Evolutionary conservation across 2,113 vertebrate species (phyloP), one percentile per base, ranked within the genome.

Genomic region (Boleophthalmus pectinirostris): DNA sequence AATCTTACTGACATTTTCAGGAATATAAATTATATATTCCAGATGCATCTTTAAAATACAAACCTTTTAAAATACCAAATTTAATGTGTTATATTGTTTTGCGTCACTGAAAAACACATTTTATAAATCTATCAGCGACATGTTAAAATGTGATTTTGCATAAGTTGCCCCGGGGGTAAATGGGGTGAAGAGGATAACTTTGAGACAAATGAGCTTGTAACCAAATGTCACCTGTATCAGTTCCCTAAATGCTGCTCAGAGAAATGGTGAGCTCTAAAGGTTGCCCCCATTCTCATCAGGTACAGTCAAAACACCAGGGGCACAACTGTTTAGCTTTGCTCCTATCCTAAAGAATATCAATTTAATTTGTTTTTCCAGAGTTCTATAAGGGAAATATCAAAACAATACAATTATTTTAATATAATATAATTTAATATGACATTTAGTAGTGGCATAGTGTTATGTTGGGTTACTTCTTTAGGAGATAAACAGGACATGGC

Each of bases 161-260:
- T 79, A 79, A 75, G 58, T 70, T 61, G 61, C 77, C 79, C 61
- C 35, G 68, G 79, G 77, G 10, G 11, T 77, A 75, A 82, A 80
- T 70, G 73, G 69, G 79, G 72, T 83, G 69, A 83, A 45, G 43
- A 80, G 66, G 77, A 64, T 60, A 75, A 70, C 23, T 1, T 12
- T 53, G 53, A 58, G 57, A 84, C 33, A 86, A 82, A 85, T 85
- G 67, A 88, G 74, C 49, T 74, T 69, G 66, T 75, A 75, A 75
- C 69, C 74, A 75, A 70, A 74, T 78, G 69, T 79, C 73, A 75
- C 64, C 60, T 57, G 25, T 73, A 80, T 61, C 71, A 88, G 79
- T 82, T 64, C 70, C 75, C 70, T 0, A 45, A 82, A 78, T 35
- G 67, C 38, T 43, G 38, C 23, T 66, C 24, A 5, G 38, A 65